phyloP scores from a whole-genome alignment of 2,113 vertebrate genomes.

The Campylomormyrus numenius region DNA sequence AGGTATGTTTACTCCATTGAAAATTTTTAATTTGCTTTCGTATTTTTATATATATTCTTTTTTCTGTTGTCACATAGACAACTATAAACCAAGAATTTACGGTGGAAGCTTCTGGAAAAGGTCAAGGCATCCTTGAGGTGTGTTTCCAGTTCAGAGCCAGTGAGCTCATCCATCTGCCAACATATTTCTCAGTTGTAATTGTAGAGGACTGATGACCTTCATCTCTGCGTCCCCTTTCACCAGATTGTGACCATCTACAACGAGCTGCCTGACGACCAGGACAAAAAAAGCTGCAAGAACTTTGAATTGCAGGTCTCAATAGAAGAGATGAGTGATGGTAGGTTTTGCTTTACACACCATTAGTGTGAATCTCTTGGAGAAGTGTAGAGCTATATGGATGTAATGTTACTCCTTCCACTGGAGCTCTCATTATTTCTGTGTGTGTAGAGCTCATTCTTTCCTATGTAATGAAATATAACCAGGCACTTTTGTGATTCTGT shows the following conservation, averaged over 20 bases:
- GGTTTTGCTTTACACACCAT: neutral
- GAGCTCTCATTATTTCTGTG: neutral
- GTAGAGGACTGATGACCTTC: neutral
- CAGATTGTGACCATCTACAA: constrained; percentile 66
- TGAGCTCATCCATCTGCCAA: neutral
- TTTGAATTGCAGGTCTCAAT: constrained; percentile 55
- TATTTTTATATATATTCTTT: neutral
- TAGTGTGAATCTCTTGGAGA: neutral
- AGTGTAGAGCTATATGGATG: neutral
- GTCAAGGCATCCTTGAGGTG: constrained; percentile 70
- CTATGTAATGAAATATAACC: neutral
- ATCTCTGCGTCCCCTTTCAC: neutral
- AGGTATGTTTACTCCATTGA: neutral
- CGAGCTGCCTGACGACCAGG: constrained; percentile 53
- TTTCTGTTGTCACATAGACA: constrained; percentile 38
- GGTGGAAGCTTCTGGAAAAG: constrained; percentile 60
- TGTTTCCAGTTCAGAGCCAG: neutral
- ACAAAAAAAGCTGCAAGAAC: constrained; percentile 45
- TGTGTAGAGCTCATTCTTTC: neutral
- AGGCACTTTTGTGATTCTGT: neutral
- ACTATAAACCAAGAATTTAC: constrained; percentile 52
- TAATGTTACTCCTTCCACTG: neutral
- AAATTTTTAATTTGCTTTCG: neutral
- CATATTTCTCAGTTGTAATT: neutral
- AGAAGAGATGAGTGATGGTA: constrained; percentile 47